Percentiles rank a stretch among this genome's conserved stretches.
Evolutionary conservation across 2,888 invertebrate genomes (phyloP).

Genomic region (Heliothis peltigera): DNA sequence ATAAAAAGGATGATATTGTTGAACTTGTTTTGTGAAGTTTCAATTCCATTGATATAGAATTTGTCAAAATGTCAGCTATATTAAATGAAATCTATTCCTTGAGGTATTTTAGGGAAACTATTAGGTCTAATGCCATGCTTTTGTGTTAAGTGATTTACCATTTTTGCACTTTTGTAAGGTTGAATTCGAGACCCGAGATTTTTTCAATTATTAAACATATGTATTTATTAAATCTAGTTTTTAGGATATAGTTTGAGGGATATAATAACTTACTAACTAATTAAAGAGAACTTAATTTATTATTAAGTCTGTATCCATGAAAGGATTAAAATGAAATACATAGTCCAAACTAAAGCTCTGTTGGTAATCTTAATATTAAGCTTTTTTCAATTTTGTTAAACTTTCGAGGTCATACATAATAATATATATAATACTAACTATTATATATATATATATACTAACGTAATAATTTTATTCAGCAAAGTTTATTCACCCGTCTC

Average conservation of each 20-base stretch:
- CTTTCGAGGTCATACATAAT: too few relatives aligned
- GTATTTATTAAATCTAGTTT: too few relatives aligned
- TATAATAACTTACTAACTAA: too few relatives aligned
- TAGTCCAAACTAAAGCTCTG: not conserved
- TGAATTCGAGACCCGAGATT: too few relatives aligned
- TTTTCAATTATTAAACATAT: too few relatives aligned
- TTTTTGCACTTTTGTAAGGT: too few relatives aligned
- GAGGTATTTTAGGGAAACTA: too few relatives aligned
- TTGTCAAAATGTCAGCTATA: constrained; percentile 6
- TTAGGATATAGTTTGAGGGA: too few relatives aligned
- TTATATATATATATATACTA: not conserved
- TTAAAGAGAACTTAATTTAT: not conserved
- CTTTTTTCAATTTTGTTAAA: not conserved
- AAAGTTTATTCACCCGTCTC: constrained; percentile 16
- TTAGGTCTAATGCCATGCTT: too few relatives aligned
- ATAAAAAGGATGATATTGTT: constrained; percentile 2
- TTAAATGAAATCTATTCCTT: constrained; percentile 1
- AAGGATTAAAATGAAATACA: not conserved
- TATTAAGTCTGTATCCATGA: not conserved
- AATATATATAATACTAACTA: too few relatives aligned
- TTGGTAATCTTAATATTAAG: not conserved
- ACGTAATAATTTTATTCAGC: constrained; percentile 4
- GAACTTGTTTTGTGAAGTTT: constrained; percentile 7
- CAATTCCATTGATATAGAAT: constrained; percentile 7
- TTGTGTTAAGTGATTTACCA: too few relatives aligned